A percentile compares a stretch with the other conserved stretches of the same genome.
phyloP scores from a whole-genome alignment of 2,113 vertebrate genomes.

The Thalassoma bifasciatum region DNA sequence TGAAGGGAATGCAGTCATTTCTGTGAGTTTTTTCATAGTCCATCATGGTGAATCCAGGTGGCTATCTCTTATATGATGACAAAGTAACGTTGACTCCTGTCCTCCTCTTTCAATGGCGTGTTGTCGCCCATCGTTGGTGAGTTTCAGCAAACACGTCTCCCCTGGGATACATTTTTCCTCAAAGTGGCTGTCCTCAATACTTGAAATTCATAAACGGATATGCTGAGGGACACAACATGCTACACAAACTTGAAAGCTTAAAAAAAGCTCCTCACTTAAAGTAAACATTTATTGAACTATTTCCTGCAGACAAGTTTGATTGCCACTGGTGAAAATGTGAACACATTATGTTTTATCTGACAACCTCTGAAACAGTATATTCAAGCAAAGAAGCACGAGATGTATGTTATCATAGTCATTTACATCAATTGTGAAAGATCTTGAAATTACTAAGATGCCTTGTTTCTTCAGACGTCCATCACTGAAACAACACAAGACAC shows the following conservation, averaged over 20 bases:
- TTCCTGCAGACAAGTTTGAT: conserved; percentile 13
- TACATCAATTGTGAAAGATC: no score
- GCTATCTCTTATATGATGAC: conserved; percentile 20
- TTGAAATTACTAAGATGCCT: no score
- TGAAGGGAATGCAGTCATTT: conserved; percentile 30
- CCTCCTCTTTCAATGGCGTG: conserved; percentile 44
- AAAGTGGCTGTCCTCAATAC: conserved; percentile 31
- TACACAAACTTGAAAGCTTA: conserved; percentile 43
- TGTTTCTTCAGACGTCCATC: no score
- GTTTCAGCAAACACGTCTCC: conserved; percentile 24
- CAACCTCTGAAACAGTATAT: no score
- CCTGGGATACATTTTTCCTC: conserved; percentile 19
- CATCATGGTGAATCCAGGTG: conserved; percentile 20
- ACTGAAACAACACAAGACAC: no score
- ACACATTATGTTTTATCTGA: conserved; percentile 13
- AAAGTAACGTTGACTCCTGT: conserved; percentile 44
- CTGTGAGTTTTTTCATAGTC: conserved; percentile 17
- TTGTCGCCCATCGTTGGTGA: conserved; percentile 8
- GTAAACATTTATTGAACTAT: conserved; percentile 49
- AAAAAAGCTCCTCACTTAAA: conserved; percentile 6
- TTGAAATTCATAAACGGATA: conserved; percentile 55
- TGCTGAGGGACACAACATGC: conserved; percentile 51
- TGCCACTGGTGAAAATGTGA: neutral
- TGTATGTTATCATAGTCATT: no score
- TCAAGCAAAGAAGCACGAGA: no score